These are phyloP conservation scores for Lapara coniferarum DNA, from an alignment of 2,888 invertebrate species.

Conservation along the genomic window DNA sequence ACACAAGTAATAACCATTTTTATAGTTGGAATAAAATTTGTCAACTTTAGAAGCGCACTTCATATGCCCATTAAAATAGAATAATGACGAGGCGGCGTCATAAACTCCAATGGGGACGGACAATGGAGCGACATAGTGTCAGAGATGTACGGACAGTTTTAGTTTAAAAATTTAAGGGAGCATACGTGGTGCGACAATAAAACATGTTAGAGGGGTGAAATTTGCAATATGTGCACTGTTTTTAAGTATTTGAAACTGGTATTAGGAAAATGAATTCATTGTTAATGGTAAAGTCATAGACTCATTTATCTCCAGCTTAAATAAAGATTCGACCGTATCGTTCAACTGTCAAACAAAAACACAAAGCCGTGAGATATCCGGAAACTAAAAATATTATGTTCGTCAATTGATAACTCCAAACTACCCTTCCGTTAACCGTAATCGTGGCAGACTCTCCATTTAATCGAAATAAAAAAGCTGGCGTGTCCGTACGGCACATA, in stretches of 20 bases:
- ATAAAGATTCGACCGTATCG: no score
- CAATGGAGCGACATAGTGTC: conserved; percentile 2
- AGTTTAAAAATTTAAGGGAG: no score
- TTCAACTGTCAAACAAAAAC: no score
- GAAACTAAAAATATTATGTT: background rate
- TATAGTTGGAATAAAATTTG: conserved; percentile 3
- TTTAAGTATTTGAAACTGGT: no score
- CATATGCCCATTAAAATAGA: background rate
- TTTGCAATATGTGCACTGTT: no score
- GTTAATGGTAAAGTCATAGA: no score
- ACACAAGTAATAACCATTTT: background rate
- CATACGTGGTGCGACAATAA: no score
- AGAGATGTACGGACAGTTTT: conserved; percentile 38
- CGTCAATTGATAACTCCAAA: no score
- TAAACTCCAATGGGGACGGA: background rate
- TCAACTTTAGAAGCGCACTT: background rate
- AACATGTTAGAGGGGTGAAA: no score
- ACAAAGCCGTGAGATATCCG: background rate
- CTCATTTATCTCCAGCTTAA: no score
- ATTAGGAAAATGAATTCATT: no score
- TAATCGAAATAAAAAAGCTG: background rate
- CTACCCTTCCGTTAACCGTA: no score
- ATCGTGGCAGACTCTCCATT: background rate
- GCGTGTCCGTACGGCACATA: conserved; percentile 27
- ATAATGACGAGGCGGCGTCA: background rate